These are phyloP conservation scores for Hyaena hyaena DNA, from an alignment of 2,113 vertebrate species.

Conservation along the genomic window DNA sequence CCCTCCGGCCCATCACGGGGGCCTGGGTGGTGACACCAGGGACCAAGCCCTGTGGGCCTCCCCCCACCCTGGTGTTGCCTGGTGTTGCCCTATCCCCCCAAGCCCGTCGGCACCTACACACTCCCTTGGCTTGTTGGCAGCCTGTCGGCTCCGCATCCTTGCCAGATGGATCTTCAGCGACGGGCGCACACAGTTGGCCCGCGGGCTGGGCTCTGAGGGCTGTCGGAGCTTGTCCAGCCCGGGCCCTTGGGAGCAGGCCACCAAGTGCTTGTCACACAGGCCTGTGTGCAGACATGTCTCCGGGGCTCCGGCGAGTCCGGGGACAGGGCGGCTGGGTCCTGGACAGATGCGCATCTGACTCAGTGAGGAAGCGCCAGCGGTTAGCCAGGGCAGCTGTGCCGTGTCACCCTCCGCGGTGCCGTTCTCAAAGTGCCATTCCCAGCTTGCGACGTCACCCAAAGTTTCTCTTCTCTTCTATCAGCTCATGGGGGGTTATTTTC, in stretches of 20 bases:
- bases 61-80: neutral
- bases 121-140: neutral
- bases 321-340: neutral
- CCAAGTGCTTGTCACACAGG: fast-evolving
- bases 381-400: neutral
- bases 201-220: too few relatives aligned
- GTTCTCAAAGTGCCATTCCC: too few relatives aligned
- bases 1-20: neutral
- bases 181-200: too few relatives aligned
- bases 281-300: neutral
- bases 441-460: fast-evolving
- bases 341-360: fast-evolving
- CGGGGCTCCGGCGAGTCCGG: fast-evolving
- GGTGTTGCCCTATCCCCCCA: neutral
- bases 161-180: neutral
- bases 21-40: neutral
- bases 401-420: fast-evolving
- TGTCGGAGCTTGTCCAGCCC: neutral
- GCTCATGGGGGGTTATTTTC: fast-evolving
- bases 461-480: neutral
- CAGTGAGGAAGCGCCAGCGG: neutral
- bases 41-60: neutral
- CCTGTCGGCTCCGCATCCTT: neutral
- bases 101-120: neutral
- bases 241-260: neutral